Base-by-base conservation (phyloP, 2,113 vertebrate species). In the Hippolais icterina region DNA sequence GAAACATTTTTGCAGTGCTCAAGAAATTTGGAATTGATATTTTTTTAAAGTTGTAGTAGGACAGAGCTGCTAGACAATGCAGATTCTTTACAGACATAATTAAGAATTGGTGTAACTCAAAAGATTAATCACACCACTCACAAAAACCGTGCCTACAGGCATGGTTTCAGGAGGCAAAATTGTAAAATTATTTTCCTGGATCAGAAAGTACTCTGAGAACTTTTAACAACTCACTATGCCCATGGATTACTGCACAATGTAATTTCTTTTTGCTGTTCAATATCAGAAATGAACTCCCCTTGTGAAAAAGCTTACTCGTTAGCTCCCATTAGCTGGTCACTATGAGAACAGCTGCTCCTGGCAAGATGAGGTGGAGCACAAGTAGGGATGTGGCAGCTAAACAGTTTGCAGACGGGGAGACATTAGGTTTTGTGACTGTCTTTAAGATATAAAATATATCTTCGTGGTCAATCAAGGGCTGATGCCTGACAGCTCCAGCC, bases 81-180 rank as follows among this genome's bases (percentile, higher is more conserved):
- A 52, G 35, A 49, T 66, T 60, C 41, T 88, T 72, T 59, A 53
- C 0, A 0, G 39, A 53, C 3, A 31, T 78, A 75, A 52, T 25
- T 82, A 82, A 37, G 15, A 72, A 59, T 56, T 37, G 31, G 12
- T 83, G 24, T n/a, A 81, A 74, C 33, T 68, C n/a, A 56, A 46
- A 75, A 72, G 52, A 64, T 9, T 39, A 46, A 81, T 77, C 47
- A 31, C 15, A 60, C 1, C 19, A 50, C 19, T 65, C 21, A 52
- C 18, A 54, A 50, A 53, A 10, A 0, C 35, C 5, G 0, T 3
- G 3, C 10, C 27, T 4, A 2, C 5, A n/a, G 42, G 16, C 25
- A 24, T 56, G n/a, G 12, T 56, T 74, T 81, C 20, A 89, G 80
- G 47, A 86, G 27, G 8, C 24, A 18, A 70, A 90, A 54, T 49